Evolutionary conservation across 2,888 invertebrate genomes (phyloP).

Genomic region (Athripsodes cinereus): DNA sequence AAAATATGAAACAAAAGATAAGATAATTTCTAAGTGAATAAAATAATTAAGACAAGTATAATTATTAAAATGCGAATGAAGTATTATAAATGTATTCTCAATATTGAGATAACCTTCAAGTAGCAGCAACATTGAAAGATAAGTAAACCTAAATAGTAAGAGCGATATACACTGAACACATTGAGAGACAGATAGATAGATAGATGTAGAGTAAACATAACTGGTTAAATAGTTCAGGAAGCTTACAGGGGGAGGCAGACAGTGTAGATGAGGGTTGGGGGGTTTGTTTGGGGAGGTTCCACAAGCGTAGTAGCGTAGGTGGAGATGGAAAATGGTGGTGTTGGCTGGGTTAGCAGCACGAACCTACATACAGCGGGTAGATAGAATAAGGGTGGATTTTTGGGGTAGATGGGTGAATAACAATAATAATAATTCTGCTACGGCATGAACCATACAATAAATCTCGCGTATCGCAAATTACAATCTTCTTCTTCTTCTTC

Average conservation of each 20-base stretch:
- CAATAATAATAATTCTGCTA: neutral
- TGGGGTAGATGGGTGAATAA: neutral
- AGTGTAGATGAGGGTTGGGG: too few relatives aligned
- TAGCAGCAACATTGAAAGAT: neutral
- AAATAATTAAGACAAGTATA: too few relatives aligned
- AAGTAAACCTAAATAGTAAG: too few relatives aligned
- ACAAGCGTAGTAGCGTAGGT: neutral
- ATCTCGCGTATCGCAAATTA: slow-evolving; percentile 11
- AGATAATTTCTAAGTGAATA: too few relatives aligned
- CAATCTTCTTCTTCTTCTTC: too few relatives aligned
- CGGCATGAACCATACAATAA: slow-evolving; percentile 11
- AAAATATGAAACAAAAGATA: too few relatives aligned
- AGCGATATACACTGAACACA: neutral
- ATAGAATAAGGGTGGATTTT: too few relatives aligned
- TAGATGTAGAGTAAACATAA: too few relatives aligned
- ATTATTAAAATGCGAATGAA: too few relatives aligned
- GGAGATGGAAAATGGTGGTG: neutral
- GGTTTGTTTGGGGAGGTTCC: neutral
- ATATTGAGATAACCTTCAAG: neutral
- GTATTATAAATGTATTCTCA: too few relatives aligned
- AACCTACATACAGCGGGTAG: too few relatives aligned
- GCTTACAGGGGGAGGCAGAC: neutral
- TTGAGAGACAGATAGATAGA: neutral
- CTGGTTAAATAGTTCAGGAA: slow-evolving; percentile 2
- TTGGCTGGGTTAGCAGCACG: neutral